A percentile compares a stretch with the other conserved stretches of the same genome.
Evolutionary conservation across 2,888 invertebrate genomes (phyloP).

Genomic region (Acanthacorydalis orientalis): DNA sequence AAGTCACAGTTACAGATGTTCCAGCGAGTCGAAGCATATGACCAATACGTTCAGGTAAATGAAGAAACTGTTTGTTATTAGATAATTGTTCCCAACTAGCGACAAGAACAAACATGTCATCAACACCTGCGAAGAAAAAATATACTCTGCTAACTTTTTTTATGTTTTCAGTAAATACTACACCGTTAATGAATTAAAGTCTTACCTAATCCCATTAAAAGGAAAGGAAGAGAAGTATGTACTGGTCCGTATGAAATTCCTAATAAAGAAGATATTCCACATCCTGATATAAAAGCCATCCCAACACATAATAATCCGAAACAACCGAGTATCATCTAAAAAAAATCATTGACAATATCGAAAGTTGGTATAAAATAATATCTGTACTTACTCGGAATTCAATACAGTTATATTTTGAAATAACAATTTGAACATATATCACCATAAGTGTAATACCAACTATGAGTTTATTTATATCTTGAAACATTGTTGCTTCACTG

Average conservation of each 20-base stretch:
- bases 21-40: conserved; percentile 63
- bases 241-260: conserved; percentile 65
- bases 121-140: conserved; percentile 34
- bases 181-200: background rate
- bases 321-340: conserved; percentile 44
- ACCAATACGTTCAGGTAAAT: conserved; percentile 47
- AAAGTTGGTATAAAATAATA: conserved; percentile 3
- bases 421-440: conserved; percentile 51
- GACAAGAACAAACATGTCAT: conserved; percentile 75
- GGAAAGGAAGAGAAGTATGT: conserved; percentile 65
- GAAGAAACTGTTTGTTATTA: conserved; percentile 30
- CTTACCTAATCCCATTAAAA: conserved; percentile 53
- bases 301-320: conserved; percentile 55
- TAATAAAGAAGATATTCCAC: conserved; percentile 52
- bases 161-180: background rate
- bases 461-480: conserved; percentile 51
- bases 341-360: conserved; percentile 1
- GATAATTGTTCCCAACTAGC: conserved; percentile 56
- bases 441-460: conserved; percentile 55
- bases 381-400: conserved; percentile 42
- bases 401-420: conserved; percentile 58
- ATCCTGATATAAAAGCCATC: conserved; percentile 52
- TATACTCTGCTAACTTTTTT: too few species aligned
- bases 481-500: conserved; percentile 49
- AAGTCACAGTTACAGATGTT: conserved; percentile 68